Conservation (phyloP, 2,888 invertebrate genomes). For the Metacarcinus magister region DNA sequence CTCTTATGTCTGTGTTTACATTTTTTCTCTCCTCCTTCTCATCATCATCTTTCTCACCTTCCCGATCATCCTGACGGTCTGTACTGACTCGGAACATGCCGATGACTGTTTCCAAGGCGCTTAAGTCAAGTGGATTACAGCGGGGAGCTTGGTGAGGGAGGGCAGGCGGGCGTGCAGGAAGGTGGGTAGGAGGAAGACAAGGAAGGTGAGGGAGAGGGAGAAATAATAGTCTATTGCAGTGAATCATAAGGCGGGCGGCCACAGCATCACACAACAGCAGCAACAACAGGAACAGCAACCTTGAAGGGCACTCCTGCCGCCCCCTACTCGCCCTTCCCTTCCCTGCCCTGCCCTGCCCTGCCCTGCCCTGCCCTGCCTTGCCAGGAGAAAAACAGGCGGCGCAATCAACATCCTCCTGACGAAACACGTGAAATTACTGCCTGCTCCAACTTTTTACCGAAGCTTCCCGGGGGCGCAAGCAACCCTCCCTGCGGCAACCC, state of each 20-base stretch:
- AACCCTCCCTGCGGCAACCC: constrained; percentile 26
- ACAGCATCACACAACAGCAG: not conserved
- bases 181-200: not conserved
- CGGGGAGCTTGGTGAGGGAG: not conserved
- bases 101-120: not conserved
- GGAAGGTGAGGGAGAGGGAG: constrained; percentile 20
- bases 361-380: not conserved
- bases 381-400: not conserved
- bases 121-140: constrained; percentile 3
- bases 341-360: not conserved
- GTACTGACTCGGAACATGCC: not conserved
- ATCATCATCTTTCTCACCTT: constrained; percentile 11
- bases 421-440: constrained; percentile 66
- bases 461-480: constrained; percentile 49
- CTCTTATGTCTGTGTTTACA: not conserved
- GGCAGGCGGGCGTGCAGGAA: not conserved
- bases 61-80: not conserved
- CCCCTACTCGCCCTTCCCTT: not conserved
- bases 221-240: not conserved
- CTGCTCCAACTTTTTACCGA: constrained; percentile 59
- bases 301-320: not conserved
- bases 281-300: constrained; percentile 45
- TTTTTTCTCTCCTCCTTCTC: not conserved
- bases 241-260: constrained; percentile 43
- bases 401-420: constrained; percentile 61